Evolutionary conservation across 2,888 invertebrate species (phyloP).

Genomic region (Sminthurinus aureus): DNA sequence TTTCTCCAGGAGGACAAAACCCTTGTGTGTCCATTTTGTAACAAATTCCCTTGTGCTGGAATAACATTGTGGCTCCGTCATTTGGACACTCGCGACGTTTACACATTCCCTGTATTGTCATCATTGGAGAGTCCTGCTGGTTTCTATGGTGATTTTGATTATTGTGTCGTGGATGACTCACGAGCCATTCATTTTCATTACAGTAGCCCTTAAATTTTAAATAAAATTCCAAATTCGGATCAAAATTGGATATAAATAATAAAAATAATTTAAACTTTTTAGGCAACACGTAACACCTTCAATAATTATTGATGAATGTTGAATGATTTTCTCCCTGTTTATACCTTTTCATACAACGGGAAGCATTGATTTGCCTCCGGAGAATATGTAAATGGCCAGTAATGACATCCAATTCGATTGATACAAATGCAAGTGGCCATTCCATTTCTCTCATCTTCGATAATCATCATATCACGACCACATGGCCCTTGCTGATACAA

Average conservation of each 20-base stretch:
- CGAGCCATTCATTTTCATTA: constrained; percentile 22
- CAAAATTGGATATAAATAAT: no score
- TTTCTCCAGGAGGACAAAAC: constrained; percentile 1
- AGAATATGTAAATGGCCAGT: constrained; percentile 27
- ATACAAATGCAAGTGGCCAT: constrained; percentile 10
- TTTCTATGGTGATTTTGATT: background rate
- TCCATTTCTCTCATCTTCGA: constrained; percentile 2
- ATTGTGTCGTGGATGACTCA: background rate
- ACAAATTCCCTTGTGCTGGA: constrained; percentile 10
- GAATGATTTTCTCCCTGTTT: no score
- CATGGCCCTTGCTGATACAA: constrained; percentile 24
- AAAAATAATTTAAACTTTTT: no score
- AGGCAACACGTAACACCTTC: no score
- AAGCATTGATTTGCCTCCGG: constrained; percentile 7
- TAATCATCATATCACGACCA: constrained; percentile 29
- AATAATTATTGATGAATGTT: no score
- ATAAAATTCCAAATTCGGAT: no score
- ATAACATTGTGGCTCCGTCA: background rate
- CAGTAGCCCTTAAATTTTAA: constrained; percentile 28
- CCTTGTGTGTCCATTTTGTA: constrained; percentile 20
- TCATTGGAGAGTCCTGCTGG: background rate
- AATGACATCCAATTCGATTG: constrained; percentile 8
- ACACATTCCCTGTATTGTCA: constrained; percentile 3
- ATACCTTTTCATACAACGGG: constrained; percentile 25
- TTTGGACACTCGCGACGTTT: constrained; percentile 9